Evolutionary conservation across 2,797 vertebrate species (phyloP).

Genomic region (Arctocebus calabarensis): DNA sequence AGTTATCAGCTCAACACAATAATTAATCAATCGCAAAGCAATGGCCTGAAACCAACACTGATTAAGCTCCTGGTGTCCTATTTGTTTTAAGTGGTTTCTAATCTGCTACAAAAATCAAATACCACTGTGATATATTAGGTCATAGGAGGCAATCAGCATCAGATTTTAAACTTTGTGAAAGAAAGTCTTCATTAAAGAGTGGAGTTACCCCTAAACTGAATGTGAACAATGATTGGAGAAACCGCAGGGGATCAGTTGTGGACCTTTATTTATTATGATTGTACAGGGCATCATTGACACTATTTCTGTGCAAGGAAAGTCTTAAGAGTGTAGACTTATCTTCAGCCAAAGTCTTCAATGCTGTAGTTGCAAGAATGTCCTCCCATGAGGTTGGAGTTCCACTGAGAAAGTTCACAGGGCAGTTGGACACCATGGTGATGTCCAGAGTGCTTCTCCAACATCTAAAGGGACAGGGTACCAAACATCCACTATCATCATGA

Average conservation of each 20-base stretch:
- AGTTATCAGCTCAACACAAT: conserved; percentile 59
- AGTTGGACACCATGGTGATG: background rate
- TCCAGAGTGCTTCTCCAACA: background rate
- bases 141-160: background rate
- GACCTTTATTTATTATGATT: background rate
- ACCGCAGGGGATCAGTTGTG: background rate
- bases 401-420: background rate
- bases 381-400: background rate
- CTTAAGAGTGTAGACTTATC: background rate
- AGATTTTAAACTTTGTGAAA: conserved; percentile 54
- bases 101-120: conserved; percentile 58
- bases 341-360: background rate
- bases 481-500: no score
- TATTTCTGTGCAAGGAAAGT: background rate
- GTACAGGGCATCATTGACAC: background rate
- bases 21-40: conserved; percentile 68
- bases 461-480: background rate
- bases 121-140: conserved; percentile 33
- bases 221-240: conserved; percentile 13
- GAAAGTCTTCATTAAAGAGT: conserved; percentile 52
- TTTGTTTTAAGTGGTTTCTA: conserved; percentile 51
- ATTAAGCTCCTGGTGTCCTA: conserved; percentile 12
- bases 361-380: background rate
- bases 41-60: conserved; percentile 42
- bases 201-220: background rate